phyloP scores from a whole-genome alignment of 2,797 vertebrate species.

The Helicolenus hilgendorfi region DNA sequence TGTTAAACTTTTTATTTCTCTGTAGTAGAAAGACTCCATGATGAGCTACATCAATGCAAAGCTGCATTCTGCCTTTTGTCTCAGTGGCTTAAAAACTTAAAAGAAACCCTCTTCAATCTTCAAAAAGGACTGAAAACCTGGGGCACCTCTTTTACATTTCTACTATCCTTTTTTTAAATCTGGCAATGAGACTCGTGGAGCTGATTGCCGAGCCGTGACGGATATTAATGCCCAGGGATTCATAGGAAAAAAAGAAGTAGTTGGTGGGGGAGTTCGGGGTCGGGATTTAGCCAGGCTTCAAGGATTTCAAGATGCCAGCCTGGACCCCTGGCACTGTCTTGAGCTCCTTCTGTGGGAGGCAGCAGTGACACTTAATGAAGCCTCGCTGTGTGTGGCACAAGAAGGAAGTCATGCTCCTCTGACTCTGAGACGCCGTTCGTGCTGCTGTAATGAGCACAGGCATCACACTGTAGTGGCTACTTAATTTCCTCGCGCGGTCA shows the following conservation, averaged over 20 bases:
- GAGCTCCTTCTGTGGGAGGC: conserved; percentile 36
- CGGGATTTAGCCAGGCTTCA: conserved; percentile 41
- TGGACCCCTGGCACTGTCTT: conserved; percentile 34
- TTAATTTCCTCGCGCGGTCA: conserved; percentile 44
- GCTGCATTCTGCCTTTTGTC: conserved; percentile 16
- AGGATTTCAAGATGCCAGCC: conserved; percentile 57
- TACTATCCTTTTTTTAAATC: conserved; percentile 32
- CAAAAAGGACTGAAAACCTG: conserved; percentile 48
- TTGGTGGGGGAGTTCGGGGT: not conserved
- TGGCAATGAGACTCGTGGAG: conserved; percentile 30
- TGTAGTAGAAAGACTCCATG: not conserved
- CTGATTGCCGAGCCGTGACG: conserved; percentile 38
- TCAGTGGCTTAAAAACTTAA: conserved; percentile 42
- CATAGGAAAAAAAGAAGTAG: conserved; percentile 20
- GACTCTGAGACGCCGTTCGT: conserved; percentile 24
- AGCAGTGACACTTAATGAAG: conserved; percentile 53
- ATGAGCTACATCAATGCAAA: conserved; percentile 23
- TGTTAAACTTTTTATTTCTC: not conserved
- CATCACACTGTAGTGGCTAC: conserved; percentile 38
- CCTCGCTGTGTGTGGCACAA: conserved; percentile 31
- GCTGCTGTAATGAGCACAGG: conserved; percentile 62
- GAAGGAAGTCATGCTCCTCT: conserved; percentile 40
- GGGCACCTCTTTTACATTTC: conserved; percentile 40
- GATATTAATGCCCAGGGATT: conserved; percentile 64
- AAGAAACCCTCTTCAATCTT: conserved; percentile 45